Evolutionary conservation across 2,113 vertebrate genomes (phyloP).

Genomic region (Anarhynchus alexandrinus): DNA sequence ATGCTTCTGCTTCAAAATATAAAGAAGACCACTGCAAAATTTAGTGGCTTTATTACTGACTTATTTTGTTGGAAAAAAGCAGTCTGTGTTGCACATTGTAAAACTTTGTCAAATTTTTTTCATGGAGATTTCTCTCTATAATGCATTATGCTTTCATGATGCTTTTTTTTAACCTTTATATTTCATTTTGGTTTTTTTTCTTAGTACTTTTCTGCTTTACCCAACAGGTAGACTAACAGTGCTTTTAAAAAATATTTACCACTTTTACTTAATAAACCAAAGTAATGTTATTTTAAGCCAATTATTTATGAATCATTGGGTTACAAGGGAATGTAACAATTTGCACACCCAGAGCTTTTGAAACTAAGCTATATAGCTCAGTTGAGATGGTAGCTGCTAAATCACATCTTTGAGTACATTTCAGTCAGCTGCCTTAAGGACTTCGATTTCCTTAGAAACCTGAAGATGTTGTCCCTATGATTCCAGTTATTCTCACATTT

Average conservation of each 20-base stretch:
- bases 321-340: neutral
- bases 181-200: neutral
- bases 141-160: neutral
- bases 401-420: neutral
- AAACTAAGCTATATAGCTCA: neutral
- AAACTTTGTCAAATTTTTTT: neutral
- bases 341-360: neutral
- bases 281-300: neutral
- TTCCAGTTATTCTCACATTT: neutral
- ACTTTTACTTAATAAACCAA: neutral
- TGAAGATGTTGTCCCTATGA: neutral
- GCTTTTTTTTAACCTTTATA: neutral
- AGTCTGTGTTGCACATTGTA: neutral
- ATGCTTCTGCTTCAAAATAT: neutral
- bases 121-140: neutral
- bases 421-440: neutral
- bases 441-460: neutral
- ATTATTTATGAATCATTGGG: neutral
- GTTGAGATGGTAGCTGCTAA: neutral
- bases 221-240: neutral
- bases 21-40: neutral
- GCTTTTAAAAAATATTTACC: neutral
- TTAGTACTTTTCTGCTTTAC: neutral
- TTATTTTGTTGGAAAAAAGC: neutral
- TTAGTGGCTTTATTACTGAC: neutral